Percentiles rank a stretch among this genome's conserved stretches.
phyloP scores from a whole-genome alignment of 2,113 vertebrate genomes.

The Cephalopholis sonnerati region DNA sequence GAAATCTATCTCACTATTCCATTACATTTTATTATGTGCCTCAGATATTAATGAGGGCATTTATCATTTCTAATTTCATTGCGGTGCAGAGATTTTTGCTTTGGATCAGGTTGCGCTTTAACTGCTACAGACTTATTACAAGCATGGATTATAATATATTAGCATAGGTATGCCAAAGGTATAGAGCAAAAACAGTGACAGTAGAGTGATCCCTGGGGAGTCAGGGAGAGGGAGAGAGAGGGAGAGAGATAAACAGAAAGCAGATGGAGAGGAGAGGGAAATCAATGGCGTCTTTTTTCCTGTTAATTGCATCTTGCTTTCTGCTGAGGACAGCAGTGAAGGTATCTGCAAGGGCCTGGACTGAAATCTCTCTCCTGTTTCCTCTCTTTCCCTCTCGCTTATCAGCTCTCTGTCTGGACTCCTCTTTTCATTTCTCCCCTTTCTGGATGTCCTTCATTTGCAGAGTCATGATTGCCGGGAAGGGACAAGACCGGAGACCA shows the following conservation, averaged over 20 bases:
- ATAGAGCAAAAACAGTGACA: conserved; percentile 59
- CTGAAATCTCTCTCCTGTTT: conserved; percentile 58
- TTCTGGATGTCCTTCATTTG: conserved; percentile 58
- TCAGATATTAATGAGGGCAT: not conserved
- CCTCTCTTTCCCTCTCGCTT: conserved; percentile 29
- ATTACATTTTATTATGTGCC: conserved; percentile 22
- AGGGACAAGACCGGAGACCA: conserved; percentile 1
- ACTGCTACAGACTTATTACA: conserved; percentile 41
- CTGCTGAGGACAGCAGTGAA: conserved; percentile 78
- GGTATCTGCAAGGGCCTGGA: conserved; percentile 54
- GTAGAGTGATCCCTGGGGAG: conserved; percentile 54
- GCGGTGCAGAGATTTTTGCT: conserved; percentile 29
- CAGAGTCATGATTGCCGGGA: conserved; percentile 70
- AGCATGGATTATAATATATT: conserved; percentile 68
- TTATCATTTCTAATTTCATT: not conserved
- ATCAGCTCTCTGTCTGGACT: conserved; percentile 55
- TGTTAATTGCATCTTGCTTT: conserved; percentile 78
- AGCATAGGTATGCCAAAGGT: conserved; percentile 52
- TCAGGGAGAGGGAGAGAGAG: conserved; percentile 22
- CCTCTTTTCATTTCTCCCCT: conserved; percentile 36
- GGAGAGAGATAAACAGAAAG: conserved; percentile 56
- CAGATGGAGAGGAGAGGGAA: conserved; percentile 54
- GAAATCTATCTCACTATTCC: conserved; percentile 14
- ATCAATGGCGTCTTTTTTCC: conserved; percentile 76
- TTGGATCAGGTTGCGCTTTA: conserved; percentile 52